These are phyloP conservation scores for Typhlichthys subterraneus DNA, from an alignment of 2,797 vertebrate genomes.

Conservation along the genomic window DNA sequence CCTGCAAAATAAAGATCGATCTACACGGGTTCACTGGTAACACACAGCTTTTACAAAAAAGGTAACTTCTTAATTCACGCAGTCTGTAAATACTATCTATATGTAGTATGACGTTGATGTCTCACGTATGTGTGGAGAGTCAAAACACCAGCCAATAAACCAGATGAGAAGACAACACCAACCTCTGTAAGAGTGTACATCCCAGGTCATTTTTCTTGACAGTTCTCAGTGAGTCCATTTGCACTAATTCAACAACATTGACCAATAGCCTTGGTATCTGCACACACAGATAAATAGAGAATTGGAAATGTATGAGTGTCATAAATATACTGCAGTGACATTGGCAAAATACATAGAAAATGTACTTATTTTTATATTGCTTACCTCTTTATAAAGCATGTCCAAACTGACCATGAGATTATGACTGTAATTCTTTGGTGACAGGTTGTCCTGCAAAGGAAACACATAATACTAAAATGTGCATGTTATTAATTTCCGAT, in stretches of 20 bases:
- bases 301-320: background rate
- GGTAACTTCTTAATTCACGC: too few species aligned
- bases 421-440: slow-evolving; percentile 77
- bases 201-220: slow-evolving; percentile 66
- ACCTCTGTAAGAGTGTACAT: slow-evolving; percentile 78
- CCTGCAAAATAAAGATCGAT: slow-evolving; percentile 34
- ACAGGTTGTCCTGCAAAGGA: slow-evolving; percentile 75
- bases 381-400: slow-evolving; percentile 84
- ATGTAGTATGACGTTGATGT: background rate
- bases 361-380: background rate
- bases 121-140: background rate
- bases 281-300: background rate
- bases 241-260: slow-evolving; percentile 83
- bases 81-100: background rate
- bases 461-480: background rate
- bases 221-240: slow-evolving; percentile 76
- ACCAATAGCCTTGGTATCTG: slow-evolving; percentile 87
- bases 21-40: too few species aligned
- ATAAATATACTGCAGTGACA: background rate
- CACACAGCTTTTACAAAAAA: too few species aligned
- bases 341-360: background rate
- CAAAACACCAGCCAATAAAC: background rate
- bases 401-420: slow-evolving; percentile 83
- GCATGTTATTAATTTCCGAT: too few species aligned
- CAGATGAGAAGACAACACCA: slow-evolving; percentile 45